Percentiles rank a stretch among this genome's conserved stretches.
Evolutionary conservation across 2,113 vertebrate species (phyloP).

Genomic region (Riparia riparia): DNA sequence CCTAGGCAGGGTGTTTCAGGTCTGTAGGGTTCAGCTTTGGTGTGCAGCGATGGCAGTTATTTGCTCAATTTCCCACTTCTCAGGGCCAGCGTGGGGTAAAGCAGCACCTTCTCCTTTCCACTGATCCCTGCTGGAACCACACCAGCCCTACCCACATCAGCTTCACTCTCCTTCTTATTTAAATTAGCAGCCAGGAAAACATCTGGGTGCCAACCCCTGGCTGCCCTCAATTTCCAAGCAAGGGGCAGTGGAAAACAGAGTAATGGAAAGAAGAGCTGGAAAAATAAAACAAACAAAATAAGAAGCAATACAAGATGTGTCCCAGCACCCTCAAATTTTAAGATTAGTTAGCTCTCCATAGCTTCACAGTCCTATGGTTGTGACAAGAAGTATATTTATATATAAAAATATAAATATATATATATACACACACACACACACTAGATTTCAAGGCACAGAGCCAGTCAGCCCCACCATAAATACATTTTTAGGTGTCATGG

Average conservation of each 20-base stretch:
- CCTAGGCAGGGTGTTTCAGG: not conserved
- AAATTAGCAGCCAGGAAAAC: not conserved
- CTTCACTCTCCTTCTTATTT: not conserved
- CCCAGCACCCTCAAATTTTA: not conserved
- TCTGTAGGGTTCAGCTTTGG: not conserved
- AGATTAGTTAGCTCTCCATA: not conserved
- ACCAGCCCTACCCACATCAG: fast-evolving
- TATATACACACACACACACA: fast-evolving
- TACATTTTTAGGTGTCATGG: fast-evolving
- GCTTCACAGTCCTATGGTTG: not conserved
- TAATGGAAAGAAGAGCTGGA: not conserved
- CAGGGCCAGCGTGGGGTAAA: not conserved
- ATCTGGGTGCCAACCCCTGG: not conserved
- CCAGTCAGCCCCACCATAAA: not conserved
- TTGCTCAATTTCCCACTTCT: not conserved
- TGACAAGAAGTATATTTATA: not conserved
- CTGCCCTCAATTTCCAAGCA: not conserved
- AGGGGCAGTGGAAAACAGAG: not conserved
- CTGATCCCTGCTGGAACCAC: not conserved
- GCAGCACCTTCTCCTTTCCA: not conserved
- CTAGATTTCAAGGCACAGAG: not conserved
- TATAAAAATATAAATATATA: too few species aligned
- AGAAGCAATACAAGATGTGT: not conserved
- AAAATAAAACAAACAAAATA: not conserved
- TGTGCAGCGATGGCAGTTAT: not conserved